Percentiles rank a stretch among this genome's conserved stretches.
phyloP scores from a whole-genome alignment of 2,113 vertebrate genomes.

The Mormyrus iriodes region DNA sequence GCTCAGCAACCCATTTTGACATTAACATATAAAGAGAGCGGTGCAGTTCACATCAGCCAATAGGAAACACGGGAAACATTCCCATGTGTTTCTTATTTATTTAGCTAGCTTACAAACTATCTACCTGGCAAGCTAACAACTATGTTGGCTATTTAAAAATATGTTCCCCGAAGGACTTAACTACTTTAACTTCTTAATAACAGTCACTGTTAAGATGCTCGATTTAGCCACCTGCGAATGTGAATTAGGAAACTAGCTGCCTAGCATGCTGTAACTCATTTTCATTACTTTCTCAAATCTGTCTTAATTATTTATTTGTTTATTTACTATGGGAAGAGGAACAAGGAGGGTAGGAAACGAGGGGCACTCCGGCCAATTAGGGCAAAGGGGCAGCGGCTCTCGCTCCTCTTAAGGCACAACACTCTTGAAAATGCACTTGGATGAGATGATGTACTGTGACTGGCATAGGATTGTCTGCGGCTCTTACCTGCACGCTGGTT shows the following conservation, averaged over 20 bases:
- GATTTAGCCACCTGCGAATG: not conserved
- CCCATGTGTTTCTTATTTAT: not conserved
- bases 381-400: not conserved
- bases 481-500: conserved; percentile 72
- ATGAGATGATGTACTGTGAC: not conserved
- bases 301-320: not conserved
- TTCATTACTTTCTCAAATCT: not conserved
- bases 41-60: not conserved
- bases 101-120: not conserved
- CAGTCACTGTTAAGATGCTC: not conserved
- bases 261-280: not conserved
- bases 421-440: not conserved
- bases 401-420: not conserved
- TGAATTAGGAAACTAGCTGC: not conserved
- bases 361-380: not conserved
- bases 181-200: not conserved
- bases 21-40: not conserved
- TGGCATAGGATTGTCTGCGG: not conserved
- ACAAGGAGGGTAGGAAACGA: not conserved
- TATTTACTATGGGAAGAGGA: not conserved
- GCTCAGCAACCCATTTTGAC: not conserved
- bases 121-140: not conserved
- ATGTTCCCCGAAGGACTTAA: not conserved
- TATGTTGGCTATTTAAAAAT: not conserved
- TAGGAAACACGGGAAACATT: not conserved